phyloP scores from a whole-genome alignment of 2,113 vertebrate genomes.

The Rissa tridactyla region DNA sequence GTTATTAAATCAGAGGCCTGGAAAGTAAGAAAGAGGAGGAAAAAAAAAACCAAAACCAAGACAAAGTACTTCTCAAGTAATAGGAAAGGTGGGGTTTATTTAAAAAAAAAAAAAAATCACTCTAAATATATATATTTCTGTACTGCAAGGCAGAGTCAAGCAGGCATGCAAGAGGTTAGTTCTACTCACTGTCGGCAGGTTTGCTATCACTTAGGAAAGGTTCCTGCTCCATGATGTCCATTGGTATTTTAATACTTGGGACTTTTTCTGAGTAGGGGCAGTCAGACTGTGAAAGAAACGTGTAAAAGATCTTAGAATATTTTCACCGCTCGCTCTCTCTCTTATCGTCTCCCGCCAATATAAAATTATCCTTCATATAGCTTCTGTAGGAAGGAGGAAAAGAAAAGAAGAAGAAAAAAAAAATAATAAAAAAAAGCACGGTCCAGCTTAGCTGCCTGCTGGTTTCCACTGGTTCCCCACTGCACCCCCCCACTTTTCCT shows the following conservation, averaged over 20 bases:
- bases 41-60: neutral
- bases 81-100: neutral
- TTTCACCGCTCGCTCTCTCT: neutral
- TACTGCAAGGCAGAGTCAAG: constrained; percentile 61
- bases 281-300: constrained; percentile 93
- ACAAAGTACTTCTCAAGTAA: neutral
- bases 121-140: neutral
- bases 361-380: neutral
- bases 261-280: constrained; percentile 94
- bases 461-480: neutral
- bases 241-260: constrained; percentile 99
- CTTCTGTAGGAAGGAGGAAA: neutral
- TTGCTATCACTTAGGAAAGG: constrained; percentile 97
- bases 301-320: constrained; percentile 73
- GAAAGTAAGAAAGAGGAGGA: neutral
- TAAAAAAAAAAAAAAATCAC: neutral
- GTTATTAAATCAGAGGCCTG: constrained; percentile 20
- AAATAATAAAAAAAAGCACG: neutral
- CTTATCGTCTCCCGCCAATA: neutral
- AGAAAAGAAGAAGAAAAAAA: neutral
- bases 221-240: constrained; percentile 99
- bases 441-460: neutral
- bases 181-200: constrained; percentile 96
- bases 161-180: constrained; percentile 69
- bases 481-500: neutral